Percentiles rank a stretch among this genome's conserved stretches.
Conservation (phyloP, 1,140 invertebrate genomes). For the Rhyacophila brunnea region DNA sequence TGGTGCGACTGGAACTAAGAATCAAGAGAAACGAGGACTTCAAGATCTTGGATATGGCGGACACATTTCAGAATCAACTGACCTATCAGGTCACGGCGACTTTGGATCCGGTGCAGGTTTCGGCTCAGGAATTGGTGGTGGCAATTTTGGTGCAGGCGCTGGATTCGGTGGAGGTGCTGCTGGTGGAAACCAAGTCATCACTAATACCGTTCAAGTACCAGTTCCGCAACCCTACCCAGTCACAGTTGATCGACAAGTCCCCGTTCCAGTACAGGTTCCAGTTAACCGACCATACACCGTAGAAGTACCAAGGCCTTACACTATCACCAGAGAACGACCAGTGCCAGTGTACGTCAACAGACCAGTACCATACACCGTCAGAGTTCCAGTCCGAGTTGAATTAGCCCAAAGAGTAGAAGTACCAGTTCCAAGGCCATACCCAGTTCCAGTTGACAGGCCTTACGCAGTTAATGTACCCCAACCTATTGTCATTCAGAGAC, state of each 20-base stretch:
- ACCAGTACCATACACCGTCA: constrained; percentile 37
- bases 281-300: constrained; percentile 31
- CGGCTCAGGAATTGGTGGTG: constrained; percentile 3
- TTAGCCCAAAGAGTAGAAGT: constrained; percentile 44
- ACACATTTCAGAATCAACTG: constrained; percentile 17
- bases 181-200: constrained; percentile 26
- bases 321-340: constrained; percentile 40
- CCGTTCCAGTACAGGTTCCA: constrained; percentile 27
- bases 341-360: constrained; percentile 38
- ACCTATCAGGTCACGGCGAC: constrained; percentile 3
- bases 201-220: constrained; percentile 29
- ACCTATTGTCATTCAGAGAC: constrained; percentile 33
- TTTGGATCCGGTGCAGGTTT: neutral
- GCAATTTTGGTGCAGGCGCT: neutral
- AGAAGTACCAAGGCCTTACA: constrained; percentile 37
- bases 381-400: constrained; percentile 41
- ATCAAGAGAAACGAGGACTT: constrained; percentile 44
- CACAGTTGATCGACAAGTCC: constrained; percentile 24
- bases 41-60: constrained; percentile 40
- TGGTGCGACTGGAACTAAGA: constrained; percentile 30
- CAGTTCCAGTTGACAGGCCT: constrained; percentile 41
- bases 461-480: constrained; percentile 43
- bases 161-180: constrained; percentile 4
- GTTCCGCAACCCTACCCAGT: constrained; percentile 34
- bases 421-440: constrained; percentile 41